These are phyloP conservation scores for Pogona vitticeps DNA, from an alignment of 2,113 vertebrate species.

Conservation along the genomic window DNA sequence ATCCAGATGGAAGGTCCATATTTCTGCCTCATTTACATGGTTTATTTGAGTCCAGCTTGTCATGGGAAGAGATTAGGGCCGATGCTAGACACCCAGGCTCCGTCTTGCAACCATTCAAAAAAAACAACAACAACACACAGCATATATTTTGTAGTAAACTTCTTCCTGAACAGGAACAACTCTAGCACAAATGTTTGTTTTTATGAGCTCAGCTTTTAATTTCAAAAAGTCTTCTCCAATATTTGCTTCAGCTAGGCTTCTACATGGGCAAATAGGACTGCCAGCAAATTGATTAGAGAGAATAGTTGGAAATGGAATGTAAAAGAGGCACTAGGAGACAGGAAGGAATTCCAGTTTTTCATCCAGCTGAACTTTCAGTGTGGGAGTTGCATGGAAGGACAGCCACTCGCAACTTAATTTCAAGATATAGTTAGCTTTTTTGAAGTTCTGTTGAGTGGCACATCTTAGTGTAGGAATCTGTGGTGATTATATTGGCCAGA, in stretches of 20 bases:
- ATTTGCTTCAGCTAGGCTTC: slow-evolving; percentile 19
- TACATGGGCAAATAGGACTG: slow-evolving; percentile 4
- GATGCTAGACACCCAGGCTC: too few species aligned
- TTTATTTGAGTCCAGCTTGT: neutral
- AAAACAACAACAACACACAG: too few species aligned
- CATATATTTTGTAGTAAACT: neutral
- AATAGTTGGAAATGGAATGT: neutral
- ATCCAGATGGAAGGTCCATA: neutral
- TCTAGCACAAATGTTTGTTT: neutral
- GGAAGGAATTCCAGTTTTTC: slow-evolving; percentile 21
- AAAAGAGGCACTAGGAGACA: slow-evolving; percentile 8
- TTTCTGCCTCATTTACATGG: neutral
- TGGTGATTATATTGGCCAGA: too few species aligned
- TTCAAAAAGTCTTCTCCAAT: slow-evolving; percentile 9
- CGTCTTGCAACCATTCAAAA: neutral
- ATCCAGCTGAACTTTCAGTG: too few species aligned
- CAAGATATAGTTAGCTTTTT: neutral
- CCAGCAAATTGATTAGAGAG: slow-evolving; percentile 25
- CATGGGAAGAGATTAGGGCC: neutral
- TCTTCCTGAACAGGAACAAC: too few species aligned
- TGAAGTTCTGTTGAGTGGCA: neutral
- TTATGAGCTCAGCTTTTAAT: slow-evolving; percentile 35
- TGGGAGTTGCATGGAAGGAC: neutral
- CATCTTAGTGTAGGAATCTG: too few species aligned
- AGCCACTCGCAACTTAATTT: neutral